phyloP scores from a whole-genome alignment of 92 coral and sea anemone genomes.

The Palythoa heliodiscus region DNA sequence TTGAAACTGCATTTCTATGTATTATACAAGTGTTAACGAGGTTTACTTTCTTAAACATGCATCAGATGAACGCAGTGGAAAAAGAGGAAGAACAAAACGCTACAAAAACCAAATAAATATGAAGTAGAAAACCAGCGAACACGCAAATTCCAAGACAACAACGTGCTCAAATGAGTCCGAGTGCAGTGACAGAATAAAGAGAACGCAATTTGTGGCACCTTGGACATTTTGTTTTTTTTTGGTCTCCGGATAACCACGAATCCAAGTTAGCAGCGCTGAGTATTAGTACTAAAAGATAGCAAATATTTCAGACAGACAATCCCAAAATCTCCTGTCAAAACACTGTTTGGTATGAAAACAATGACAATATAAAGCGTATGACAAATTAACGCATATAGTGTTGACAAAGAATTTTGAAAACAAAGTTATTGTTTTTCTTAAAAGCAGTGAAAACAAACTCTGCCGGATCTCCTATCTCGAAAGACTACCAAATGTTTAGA shows the following conservation, averaged over 20 bases:
- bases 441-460: slow-evolving; percentile 13
- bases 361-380: not conserved
- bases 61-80: not conserved
- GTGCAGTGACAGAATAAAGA: too few species aligned
- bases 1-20: not conserved
- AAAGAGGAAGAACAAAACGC: not conserved
- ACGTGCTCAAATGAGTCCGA: too few species aligned
- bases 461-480: slow-evolving; percentile 1
- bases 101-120: not conserved
- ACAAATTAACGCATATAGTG: not conserved
- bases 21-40: not conserved
- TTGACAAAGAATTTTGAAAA: slow-evolving; percentile 31
- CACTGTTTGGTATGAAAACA: not conserved
- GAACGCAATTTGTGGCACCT: not conserved
- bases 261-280: not conserved
- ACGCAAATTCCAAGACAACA: not conserved
- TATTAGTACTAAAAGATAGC: not conserved
- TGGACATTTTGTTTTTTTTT: not conserved
- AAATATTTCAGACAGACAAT: not conserved
- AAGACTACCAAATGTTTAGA: slow-evolving; percentile 38
- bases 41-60: not conserved
- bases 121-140: too few species aligned
- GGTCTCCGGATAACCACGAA: not conserved
- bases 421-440: slow-evolving; percentile 30
- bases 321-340: not conserved